Evolutionary conservation across 2,113 vertebrate genomes (phyloP).

Genomic region (Panthera uncia): DNA sequence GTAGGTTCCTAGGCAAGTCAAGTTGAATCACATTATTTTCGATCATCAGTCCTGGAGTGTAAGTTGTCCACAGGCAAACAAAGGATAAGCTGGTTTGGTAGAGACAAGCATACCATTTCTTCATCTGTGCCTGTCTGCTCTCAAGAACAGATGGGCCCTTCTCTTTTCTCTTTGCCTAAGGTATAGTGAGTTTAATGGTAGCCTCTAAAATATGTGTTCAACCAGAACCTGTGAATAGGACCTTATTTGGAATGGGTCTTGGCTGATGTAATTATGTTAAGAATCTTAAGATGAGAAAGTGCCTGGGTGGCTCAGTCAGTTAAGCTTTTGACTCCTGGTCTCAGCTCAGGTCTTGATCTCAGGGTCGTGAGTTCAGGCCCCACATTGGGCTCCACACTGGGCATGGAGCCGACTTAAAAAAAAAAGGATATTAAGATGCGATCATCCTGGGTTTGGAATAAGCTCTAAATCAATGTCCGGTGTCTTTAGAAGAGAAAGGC

Average conservation of each 20-base stretch:
- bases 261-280: not conserved
- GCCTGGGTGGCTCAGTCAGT: too few species aligned
- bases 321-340: too few species aligned
- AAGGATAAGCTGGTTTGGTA: not conserved
- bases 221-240: not conserved
- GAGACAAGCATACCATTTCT: not conserved
- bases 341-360: too few species aligned
- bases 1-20: not conserved
- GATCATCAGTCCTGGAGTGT: not conserved
- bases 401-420: too few species aligned
- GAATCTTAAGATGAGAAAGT: not conserved
- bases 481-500: not conserved
- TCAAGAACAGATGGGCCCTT: not conserved
- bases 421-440: not conserved
- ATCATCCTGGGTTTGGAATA: not conserved
- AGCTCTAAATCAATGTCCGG: not conserved
- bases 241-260: not conserved
- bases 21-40: not conserved
- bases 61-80: not conserved
- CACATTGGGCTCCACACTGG: too few species aligned
- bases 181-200: not conserved
- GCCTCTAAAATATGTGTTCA: not conserved
- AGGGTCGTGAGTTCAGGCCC: too few species aligned
- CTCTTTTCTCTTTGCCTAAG: not conserved
- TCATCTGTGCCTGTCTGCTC: not conserved